Evolutionary conservation across 2,888 invertebrate species (phyloP).

Genomic region (Andrena bicolor): DNA sequence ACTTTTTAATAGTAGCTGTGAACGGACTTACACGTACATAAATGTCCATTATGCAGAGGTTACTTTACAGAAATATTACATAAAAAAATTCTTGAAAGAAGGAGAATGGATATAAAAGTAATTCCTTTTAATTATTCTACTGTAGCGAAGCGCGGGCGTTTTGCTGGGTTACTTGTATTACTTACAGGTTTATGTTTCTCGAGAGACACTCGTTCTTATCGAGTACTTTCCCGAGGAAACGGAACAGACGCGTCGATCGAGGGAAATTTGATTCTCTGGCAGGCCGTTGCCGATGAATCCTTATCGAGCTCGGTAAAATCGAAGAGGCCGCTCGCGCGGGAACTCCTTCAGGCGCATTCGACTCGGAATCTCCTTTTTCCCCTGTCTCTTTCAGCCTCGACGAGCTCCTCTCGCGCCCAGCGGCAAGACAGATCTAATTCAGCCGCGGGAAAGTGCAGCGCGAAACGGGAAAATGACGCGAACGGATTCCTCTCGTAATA

Average conservation of each 20-base stretch:
- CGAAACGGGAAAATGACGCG: slow-evolving; percentile 17
- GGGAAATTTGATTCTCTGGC: neutral
- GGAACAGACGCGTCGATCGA: neutral
- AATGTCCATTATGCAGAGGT: no score
- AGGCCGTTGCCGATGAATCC: neutral
- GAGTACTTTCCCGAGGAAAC: neutral
- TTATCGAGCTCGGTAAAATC: neutral
- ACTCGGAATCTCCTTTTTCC: neutral
- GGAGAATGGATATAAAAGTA: no score
- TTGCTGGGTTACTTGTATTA: neutral
- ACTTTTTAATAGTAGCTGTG: no score
- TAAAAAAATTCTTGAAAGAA: no score
- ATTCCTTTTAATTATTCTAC: no score
- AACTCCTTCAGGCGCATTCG: neutral
- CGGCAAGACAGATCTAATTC: slow-evolving; percentile 30
- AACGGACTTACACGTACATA: no score
- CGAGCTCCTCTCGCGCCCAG: neutral
- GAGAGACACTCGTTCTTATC: neutral
- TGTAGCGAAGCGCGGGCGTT: no score
- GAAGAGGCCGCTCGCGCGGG: neutral
- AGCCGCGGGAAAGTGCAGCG: slow-evolving; percentile 1
- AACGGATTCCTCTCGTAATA: neutral
- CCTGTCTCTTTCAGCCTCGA: neutral
- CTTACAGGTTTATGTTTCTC: no score
- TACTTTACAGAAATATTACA: no score